Percentiles rank a stretch among this genome's conserved stretches.
These are phyloP conservation scores for Pelecanus crispus DNA, from an alignment of 2,113 vertebrate species.

Conservation along the genomic window DNA sequence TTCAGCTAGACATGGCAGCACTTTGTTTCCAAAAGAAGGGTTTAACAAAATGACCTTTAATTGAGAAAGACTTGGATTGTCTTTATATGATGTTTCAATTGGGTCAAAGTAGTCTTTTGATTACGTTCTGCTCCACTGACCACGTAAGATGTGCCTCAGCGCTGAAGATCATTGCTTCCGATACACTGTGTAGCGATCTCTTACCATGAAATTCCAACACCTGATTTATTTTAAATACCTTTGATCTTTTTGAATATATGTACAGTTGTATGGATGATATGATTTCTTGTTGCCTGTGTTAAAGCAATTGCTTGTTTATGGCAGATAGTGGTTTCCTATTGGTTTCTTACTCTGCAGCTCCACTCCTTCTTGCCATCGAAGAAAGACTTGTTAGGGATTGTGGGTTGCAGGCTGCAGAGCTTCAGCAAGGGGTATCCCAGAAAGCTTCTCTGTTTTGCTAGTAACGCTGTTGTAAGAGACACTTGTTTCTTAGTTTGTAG, in stretches of 20 bases:
- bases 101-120: conserved; percentile 26
- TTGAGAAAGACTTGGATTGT: conserved; percentile 21
- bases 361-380: neutral
- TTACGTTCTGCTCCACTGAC: conserved; percentile 16
- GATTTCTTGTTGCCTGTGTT: neutral
- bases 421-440: neutral
- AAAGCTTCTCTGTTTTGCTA: neutral
- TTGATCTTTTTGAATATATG: neutral
- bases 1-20: conserved; percentile 53
- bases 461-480: neutral
- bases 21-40: conserved; percentile 64
- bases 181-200: neutral
- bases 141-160: conserved; percentile 9
- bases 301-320: neutral
- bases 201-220: neutral
- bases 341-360: neutral
- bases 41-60: conserved; percentile 56
- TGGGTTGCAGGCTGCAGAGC: neutral
- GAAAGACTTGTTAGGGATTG: neutral
- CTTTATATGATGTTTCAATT: neutral
- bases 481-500: neutral
- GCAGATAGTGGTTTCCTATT: neutral
- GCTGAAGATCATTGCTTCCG: neutral
- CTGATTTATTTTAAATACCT: neutral
- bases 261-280: neutral